phyloP scores from a whole-genome alignment of 2,797 vertebrate genomes.

The Premnoplex brunnescens region DNA sequence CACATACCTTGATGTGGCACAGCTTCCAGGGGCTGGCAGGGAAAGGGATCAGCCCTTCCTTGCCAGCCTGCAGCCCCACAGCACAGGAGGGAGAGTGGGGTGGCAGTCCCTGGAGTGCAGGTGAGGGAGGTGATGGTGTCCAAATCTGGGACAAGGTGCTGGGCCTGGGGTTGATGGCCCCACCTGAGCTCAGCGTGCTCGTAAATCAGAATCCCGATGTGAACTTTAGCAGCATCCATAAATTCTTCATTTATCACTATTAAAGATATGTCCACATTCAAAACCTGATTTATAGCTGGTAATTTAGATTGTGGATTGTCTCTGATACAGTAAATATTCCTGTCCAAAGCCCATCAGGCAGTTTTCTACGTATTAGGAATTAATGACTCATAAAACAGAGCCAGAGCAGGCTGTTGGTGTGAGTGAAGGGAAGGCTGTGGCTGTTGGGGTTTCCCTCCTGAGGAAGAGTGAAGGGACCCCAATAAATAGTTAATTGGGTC shows the following conservation, averaged over 20 bases:
- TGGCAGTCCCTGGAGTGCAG: fast-evolving
- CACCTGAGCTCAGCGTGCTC: neutral
- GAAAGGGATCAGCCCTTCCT: too few species aligned
- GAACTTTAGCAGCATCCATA: constrained; percentile 50
- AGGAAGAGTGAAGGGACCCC: fast-evolving
- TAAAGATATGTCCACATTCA: constrained; percentile 33
- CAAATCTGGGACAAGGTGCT: neutral
- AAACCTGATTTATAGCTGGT: constrained; percentile 57
- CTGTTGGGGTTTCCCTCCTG: neutral
- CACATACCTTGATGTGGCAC: neutral
- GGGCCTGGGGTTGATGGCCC: neutral
- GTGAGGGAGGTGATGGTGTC: neutral
- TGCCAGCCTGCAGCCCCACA: fast-evolving
- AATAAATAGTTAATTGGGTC: fast-evolving
- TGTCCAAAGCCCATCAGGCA: constrained; percentile 14
- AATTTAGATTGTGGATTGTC: constrained; percentile 48
- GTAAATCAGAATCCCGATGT: constrained; percentile 35
- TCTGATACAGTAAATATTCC: constrained; percentile 54
- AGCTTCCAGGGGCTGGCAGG: neutral
- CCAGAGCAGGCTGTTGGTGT: neutral
- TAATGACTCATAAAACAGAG: constrained; percentile 46
- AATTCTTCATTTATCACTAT: constrained; percentile 68
- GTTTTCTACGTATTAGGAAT: constrained; percentile 59
- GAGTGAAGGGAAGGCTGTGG: neutral
- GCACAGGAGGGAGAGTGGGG: neutral